Evolutionary conservation across 1,140 invertebrate species (phyloP).

Genomic region (Coptotermes formosanus): DNA sequence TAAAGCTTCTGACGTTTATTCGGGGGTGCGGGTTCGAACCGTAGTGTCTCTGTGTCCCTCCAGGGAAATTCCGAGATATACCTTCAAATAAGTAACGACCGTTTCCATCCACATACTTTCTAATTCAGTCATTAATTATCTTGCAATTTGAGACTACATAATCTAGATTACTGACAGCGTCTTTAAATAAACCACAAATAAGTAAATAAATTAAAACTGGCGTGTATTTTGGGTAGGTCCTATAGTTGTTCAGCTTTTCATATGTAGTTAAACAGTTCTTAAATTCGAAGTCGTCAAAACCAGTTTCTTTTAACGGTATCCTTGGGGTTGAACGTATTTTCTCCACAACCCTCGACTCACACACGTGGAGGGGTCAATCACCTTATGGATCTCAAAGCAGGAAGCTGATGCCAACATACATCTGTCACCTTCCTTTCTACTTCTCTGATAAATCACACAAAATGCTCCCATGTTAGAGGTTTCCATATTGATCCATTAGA

Average conservation of each 20-base stretch:
- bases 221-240: no score
- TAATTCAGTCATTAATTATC: no score
- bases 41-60: no score
- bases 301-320: constrained; percentile 7
- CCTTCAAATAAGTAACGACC: no score
- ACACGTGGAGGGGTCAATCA: not conserved
- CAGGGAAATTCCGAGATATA: no score
- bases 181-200: no score
- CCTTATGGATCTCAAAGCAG: not conserved
- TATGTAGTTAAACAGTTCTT: not conserved
- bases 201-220: no score
- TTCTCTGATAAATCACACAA: not conserved
- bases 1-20: no score
- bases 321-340: not conserved
- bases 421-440: not conserved
- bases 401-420: not conserved
- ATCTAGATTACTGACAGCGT: no score
- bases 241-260: not conserved
- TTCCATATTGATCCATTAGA: not conserved
- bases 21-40: no score
- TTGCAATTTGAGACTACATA: no score
- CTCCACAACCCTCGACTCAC: not conserved
- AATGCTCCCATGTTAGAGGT: not conserved
- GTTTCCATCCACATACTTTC: no score
- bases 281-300: not conserved